Percentiles rank a stretch among this genome's conserved stretches.
Evolutionary conservation across 2,888 invertebrate species (phyloP).

Genomic region (Metalampra italica): DNA sequence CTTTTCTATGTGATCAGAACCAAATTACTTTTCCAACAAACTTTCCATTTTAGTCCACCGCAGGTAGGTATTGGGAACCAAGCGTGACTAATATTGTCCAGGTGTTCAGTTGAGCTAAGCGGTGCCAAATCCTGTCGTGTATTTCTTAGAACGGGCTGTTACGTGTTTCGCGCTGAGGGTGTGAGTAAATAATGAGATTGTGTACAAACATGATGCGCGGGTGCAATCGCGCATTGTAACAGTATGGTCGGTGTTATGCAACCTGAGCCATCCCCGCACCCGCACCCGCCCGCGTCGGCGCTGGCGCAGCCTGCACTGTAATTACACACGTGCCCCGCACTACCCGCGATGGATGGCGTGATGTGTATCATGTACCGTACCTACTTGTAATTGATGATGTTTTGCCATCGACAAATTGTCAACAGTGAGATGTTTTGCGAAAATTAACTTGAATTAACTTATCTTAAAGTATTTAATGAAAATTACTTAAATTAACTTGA

Average conservation of each 20-base stretch:
- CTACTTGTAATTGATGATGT: neutral
- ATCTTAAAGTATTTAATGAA: no score
- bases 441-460: no score
- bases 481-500: no score
- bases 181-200: slow-evolving; percentile 48
- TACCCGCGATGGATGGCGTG: neutral
- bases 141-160: slow-evolving; percentile 41
- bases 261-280: slow-evolving; percentile 38
- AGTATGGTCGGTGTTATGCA: slow-evolving; percentile 57
- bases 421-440: no score
- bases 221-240: slow-evolving; percentile 28
- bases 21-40: no score
- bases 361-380: neutral
- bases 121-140: slow-evolving; percentile 39
- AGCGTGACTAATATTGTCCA: slow-evolving; percentile 30
- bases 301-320: neutral
- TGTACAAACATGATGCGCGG: slow-evolving; percentile 53
- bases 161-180: slow-evolving; percentile 31
- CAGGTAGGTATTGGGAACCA: no score
- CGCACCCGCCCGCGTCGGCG: slow-evolving; percentile 7
- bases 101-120: slow-evolving; percentile 26
- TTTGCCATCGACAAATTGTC: no score
- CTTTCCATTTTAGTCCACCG: no score
- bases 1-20: no score
- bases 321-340: neutral